These are phyloP conservation scores for Colletes latitarsis DNA, from an alignment of 1,140 invertebrate species.

Conservation along the genomic window DNA sequence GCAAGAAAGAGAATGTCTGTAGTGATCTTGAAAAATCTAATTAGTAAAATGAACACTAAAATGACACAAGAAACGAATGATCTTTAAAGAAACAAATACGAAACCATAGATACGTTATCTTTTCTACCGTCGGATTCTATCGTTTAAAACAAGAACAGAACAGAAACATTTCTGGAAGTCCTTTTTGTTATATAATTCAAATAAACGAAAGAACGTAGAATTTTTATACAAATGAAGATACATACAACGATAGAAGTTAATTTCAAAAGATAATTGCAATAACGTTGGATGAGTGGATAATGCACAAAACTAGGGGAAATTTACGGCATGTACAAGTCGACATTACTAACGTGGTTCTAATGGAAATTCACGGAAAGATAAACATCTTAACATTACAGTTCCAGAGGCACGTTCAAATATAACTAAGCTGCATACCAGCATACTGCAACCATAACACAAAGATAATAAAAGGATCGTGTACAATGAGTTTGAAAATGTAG, in stretches of 20 bases:
- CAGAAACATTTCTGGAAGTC: background rate
- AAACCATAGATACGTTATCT: constrained; percentile 14
- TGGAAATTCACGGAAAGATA: constrained; percentile 13
- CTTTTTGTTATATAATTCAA: background rate
- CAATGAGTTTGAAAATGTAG: constrained; percentile 38
- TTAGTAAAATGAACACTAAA: constrained; percentile 21
- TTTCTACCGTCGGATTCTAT: background rate
- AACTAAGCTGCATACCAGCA: constrained; percentile 65
- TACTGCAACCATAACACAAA: constrained; percentile 64
- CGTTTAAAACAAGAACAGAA: background rate
- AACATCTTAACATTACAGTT: constrained; percentile 62
- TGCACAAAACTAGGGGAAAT: constrained; percentile 53
- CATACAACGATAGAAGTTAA: constrained; percentile 13
- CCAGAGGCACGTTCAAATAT: constrained; percentile 49
- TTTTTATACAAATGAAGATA: constrained; percentile 3
- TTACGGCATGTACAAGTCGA: constrained; percentile 33
- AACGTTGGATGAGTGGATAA: constrained; percentile 26
- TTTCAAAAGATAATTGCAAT: constrained; percentile 1
- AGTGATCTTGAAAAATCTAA: constrained; percentile 30
- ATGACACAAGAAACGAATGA: constrained; percentile 21
- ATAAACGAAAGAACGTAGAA: background rate
- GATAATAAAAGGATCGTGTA: constrained; percentile 40
- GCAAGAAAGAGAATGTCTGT: constrained; percentile 39
- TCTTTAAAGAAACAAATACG: constrained; percentile 9
- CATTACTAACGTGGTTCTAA: constrained; percentile 15